Conservation (phyloP, 2,888 invertebrate genomes). For the Cryptosula pallasiana region DNA sequence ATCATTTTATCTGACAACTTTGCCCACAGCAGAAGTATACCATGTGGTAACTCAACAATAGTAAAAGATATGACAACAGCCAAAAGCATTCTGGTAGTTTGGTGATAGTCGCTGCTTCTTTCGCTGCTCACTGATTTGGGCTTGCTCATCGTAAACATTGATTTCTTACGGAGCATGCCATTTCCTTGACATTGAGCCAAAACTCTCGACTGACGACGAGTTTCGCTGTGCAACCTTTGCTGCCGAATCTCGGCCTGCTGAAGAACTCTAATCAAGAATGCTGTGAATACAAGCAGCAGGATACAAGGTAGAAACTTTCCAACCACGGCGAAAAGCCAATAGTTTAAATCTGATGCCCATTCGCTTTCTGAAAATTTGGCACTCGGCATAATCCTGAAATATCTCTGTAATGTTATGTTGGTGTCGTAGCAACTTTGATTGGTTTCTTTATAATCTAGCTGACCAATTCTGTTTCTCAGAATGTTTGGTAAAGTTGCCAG, state of each 20-base stretch:
- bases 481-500: background rate
- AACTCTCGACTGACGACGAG: background rate
- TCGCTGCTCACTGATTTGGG: background rate
- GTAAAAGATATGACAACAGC: slow-evolving; percentile 15
- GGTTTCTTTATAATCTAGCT: background rate
- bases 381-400: background rate
- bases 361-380: background rate
- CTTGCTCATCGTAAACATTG: background rate
- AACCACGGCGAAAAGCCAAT: background rate
- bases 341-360: background rate
- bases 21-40: slow-evolving; percentile 2
- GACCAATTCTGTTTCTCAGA: background rate
- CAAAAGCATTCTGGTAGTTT: slow-evolving; percentile 22
- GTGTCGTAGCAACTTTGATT: background rate
- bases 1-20: background rate
- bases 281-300: slow-evolving; percentile 18
- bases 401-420: background rate
- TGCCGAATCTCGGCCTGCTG: background rate
- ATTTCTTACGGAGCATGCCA: background rate
- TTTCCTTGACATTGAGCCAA: background rate
- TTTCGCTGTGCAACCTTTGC: background rate
- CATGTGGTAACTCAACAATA: slow-evolving; percentile 18
- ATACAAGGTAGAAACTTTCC: slow-evolving; percentile 23
- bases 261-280: background rate
- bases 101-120: background rate